phyloP scores from a whole-genome alignment of 2,888 invertebrate species.

The Pteria penguin region DNA sequence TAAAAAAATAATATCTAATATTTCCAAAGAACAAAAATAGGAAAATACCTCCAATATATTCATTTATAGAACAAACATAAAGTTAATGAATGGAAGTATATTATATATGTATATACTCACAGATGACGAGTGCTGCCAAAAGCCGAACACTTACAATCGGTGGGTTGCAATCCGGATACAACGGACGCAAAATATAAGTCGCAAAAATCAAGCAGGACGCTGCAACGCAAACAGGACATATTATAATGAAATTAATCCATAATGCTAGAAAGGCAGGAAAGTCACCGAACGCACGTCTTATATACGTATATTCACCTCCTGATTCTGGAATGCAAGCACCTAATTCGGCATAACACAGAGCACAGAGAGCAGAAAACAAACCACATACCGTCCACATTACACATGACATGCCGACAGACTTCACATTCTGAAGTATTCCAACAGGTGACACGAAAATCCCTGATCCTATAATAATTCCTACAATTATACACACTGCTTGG shows the following conservation, averaged over 20 bases:
- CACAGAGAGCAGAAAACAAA: constrained; percentile 87
- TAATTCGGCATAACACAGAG: constrained; percentile 93
- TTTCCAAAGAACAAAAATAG: no score
- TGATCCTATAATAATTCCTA: constrained; percentile 94
- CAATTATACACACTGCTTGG: constrained; percentile 72
- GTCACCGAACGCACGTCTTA: constrained; percentile 76
- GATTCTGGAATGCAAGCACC: constrained; percentile 90
- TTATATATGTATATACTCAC: neutral
- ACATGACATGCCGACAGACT: constrained; percentile 87
- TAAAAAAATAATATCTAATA: no score
- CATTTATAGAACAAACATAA: no score
- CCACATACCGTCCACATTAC: constrained; percentile 95
- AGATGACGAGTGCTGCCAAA: constrained; percentile 71
- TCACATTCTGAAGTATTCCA: constrained; percentile 90
- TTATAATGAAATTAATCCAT: constrained; percentile 77
- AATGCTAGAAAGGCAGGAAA: constrained; percentile 76
- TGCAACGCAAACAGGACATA: constrained; percentile 76
- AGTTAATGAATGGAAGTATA: no score
- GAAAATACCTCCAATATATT: no score
- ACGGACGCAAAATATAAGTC: constrained; percentile 73
- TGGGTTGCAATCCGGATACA: constrained; percentile 74
- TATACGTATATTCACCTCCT: constrained; percentile 82
- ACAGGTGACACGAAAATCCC: constrained; percentile 97
- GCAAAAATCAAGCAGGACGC: constrained; percentile 77
- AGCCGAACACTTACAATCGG: constrained; percentile 67